Evolutionary conservation across 1,140 invertebrate species (phyloP).

Genomic region (Araneus ventricosus): DNA sequence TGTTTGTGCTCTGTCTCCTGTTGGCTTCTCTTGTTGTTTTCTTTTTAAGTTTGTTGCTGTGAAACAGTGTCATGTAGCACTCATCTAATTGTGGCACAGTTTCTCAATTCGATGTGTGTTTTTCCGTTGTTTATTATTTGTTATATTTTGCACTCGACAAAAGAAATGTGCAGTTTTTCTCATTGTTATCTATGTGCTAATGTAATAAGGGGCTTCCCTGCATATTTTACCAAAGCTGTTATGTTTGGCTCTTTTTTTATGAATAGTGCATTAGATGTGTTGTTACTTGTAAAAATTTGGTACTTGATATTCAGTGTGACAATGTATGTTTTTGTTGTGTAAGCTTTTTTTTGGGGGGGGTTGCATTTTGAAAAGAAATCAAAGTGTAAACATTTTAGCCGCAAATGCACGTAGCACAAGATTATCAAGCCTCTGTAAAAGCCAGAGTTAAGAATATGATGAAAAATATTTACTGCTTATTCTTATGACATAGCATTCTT

Average conservation of each 20-base stretch:
- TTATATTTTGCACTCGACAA: conserved; percentile 23
- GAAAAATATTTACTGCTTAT: conserved; percentile 50
- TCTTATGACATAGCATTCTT: background rate
- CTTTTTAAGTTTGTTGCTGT: conserved; percentile 43
- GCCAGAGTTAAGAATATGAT: conserved; percentile 49
- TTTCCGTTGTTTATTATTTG: conserved; percentile 35
- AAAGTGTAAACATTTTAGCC: conserved; percentile 70
- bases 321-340: background rate
- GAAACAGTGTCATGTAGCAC: conserved; percentile 27
- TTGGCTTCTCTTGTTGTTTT: conserved; percentile 29
- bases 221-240: conserved; percentile 20
- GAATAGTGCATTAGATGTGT: conserved; percentile 56
- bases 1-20: conserved; percentile 33
- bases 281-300: conserved; percentile 46
- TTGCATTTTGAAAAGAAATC: conserved; percentile 42
- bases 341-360: conserved; percentile 2
- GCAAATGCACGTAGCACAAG: conserved; percentile 74
- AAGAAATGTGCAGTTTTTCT: conserved; percentile 24
- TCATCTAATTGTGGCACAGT: conserved; percentile 21
- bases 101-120: conserved; percentile 11
- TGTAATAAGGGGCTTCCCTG: conserved; percentile 66
- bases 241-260: conserved; percentile 27
- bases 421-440: conserved; percentile 49
- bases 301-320: conserved; percentile 53
- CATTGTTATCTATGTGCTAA: conserved; percentile 45